Conservation (phyloP, 2,888 invertebrate genomes). For the Liposcelis brunnea region DNA sequence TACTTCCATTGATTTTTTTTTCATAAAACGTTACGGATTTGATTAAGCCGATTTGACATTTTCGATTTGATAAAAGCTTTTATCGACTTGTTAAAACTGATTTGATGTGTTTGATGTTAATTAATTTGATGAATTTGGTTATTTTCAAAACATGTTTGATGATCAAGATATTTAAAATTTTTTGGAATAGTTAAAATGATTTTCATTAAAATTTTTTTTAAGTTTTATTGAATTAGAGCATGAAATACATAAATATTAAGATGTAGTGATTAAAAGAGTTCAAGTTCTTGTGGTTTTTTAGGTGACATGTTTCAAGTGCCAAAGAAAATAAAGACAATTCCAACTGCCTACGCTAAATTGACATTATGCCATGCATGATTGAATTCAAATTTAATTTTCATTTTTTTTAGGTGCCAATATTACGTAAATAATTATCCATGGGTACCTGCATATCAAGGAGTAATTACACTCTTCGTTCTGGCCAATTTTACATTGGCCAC, state of each 20-base stretch:
- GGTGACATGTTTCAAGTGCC: neutral
- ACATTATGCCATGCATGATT: too few relatives aligned
- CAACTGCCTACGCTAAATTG: too few relatives aligned
- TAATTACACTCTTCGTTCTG: slow-evolving; percentile 92
- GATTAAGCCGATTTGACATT: neutral
- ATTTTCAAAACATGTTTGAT: too few relatives aligned
- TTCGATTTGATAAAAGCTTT: neutral
- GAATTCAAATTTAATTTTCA: neutral
- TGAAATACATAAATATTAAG: too few relatives aligned
- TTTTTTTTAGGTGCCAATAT: slow-evolving; percentile 58
- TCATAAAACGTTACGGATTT: neutral
- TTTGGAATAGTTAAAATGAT: too few relatives aligned
- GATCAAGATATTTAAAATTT: too few relatives aligned
- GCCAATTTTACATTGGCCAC: slow-evolving; percentile 98
- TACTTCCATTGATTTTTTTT: slow-evolving; percentile 27
- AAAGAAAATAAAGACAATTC: too few relatives aligned
- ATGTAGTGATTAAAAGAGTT: neutral
- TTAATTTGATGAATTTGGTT: too few relatives aligned
- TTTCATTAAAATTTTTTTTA: too few relatives aligned
- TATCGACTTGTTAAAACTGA: neutral
- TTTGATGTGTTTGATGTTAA: too few relatives aligned
- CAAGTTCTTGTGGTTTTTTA: neutral
- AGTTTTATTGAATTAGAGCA: too few relatives aligned
- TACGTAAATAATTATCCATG: slow-evolving; percentile 68
- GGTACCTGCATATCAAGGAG: slow-evolving; percentile 83